Evolutionary conservation across 2,113 vertebrate genomes (phyloP).

Genomic region (Glaucidium brasilianum): DNA sequence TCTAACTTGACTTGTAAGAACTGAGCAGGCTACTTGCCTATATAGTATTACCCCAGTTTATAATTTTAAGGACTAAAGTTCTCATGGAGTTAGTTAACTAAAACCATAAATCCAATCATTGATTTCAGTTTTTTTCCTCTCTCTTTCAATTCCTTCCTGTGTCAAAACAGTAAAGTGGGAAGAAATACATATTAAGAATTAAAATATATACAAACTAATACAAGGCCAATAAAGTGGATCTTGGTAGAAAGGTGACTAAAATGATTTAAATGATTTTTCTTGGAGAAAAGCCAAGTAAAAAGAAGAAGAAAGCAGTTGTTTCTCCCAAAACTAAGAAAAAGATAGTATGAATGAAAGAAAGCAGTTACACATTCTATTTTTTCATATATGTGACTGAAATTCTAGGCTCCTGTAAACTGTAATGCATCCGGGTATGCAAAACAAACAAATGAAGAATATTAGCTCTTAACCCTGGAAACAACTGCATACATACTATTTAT

Average conservation of each 20-base stretch:
- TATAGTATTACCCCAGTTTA: background rate
- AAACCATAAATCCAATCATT: background rate
- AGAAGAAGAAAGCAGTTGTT: background rate
- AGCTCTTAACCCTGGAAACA: background rate
- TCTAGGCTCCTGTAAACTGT: background rate
- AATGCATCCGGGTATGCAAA: background rate
- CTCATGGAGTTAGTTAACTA: background rate
- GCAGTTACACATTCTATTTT: background rate
- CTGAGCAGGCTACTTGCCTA: background rate
- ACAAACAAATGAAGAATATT: background rate
- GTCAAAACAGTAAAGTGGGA: background rate
- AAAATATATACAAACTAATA: background rate
- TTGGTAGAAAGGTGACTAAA: background rate
- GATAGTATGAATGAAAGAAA: background rate
- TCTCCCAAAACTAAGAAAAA: background rate
- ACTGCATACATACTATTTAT: background rate
- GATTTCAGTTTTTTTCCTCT: background rate
- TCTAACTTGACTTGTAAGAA: background rate
- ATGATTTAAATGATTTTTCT: background rate
- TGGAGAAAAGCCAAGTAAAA: background rate
- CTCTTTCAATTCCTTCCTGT: background rate
- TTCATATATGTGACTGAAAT: background rate
- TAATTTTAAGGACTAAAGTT: background rate
- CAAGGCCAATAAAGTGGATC: background rate
- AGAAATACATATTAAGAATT: background rate